Percentiles rank a stretch among this genome's conserved stretches.
Conservation (phyloP, 2,888 invertebrate species). For the Drosophila engyochracea region DNA sequence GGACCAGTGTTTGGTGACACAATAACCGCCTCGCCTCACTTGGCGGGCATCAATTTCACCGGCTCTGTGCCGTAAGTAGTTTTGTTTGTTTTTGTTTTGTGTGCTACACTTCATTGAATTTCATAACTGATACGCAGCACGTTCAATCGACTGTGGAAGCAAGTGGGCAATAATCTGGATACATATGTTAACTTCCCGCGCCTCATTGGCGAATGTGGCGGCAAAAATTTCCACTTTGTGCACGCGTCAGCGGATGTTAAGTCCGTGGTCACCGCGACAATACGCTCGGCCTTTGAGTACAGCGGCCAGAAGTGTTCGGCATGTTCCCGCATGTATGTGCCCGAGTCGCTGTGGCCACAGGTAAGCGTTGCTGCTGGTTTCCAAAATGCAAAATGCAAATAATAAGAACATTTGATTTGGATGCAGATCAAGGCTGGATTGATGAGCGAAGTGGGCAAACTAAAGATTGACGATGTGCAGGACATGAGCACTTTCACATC, state of each 20-base stretch:
- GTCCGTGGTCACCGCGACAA: slow-evolving; percentile 93
- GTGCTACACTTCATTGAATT: slow-evolving; percentile 34
- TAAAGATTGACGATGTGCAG: slow-evolving; percentile 95
- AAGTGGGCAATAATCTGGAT: slow-evolving; percentile 95
- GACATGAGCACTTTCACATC: slow-evolving; percentile 94
- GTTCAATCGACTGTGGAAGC: slow-evolving; percentile 96
- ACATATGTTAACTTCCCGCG: slow-evolving; percentile 96
- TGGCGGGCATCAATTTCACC: slow-evolving; percentile 98
- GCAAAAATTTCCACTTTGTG: slow-evolving; percentile 99
- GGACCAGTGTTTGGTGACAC: slow-evolving; percentile 97
- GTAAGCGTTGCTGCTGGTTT: slow-evolving; percentile 74
- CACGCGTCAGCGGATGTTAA: slow-evolving; percentile 95
- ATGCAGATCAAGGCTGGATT: slow-evolving; percentile 88
- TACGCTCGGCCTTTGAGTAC: slow-evolving; percentile 97
- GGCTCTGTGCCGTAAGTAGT: slow-evolving; percentile 95
- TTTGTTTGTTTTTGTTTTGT: slow-evolving; percentile 8
- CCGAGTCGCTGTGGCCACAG: slow-evolving; percentile 94
- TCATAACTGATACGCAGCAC: slow-evolving; percentile 87
- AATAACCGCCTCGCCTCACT: slow-evolving; percentile 92
- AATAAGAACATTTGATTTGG: background rate
- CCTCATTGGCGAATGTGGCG: slow-evolving; percentile 98
- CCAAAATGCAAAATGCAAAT: background rate
- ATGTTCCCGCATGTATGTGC: slow-evolving; percentile 98
- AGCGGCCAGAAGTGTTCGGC: slow-evolving; percentile 99
- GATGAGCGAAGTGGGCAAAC: slow-evolving; percentile 88